Conservation (phyloP, 2,797 vertebrate species). For the Sebastiscus albofasciatus region DNA sequence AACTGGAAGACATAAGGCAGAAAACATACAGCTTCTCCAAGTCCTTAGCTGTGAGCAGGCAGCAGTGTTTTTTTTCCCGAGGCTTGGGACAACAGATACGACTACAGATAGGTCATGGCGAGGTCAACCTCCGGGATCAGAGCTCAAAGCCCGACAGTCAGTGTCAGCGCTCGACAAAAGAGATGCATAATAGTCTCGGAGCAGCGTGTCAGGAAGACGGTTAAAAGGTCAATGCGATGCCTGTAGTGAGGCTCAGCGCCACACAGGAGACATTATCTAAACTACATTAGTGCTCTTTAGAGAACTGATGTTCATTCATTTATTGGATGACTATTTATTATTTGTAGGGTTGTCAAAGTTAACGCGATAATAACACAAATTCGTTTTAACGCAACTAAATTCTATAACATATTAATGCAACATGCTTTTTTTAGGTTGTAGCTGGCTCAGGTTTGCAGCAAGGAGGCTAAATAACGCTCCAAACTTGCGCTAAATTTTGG, state of each 20-base stretch:
- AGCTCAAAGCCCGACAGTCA: slow-evolving; percentile 9
- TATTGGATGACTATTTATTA: neutral
- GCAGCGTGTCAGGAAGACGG: slow-evolving; percentile 24
- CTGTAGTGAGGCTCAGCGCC: slow-evolving; percentile 16
- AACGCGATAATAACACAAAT: no score
- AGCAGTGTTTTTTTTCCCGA: slow-evolving; percentile 8
- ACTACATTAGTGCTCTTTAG: neutral
- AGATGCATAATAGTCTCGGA: slow-evolving; percentile 9
- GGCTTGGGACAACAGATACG: neutral
- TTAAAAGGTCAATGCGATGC: slow-evolving; percentile 43
- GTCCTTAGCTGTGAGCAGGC: neutral
- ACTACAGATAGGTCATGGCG: slow-evolving; percentile 12
- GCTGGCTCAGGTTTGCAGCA: no score
- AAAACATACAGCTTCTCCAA: neutral
- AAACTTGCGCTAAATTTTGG: no score
- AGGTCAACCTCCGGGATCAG: slow-evolving; percentile 45
- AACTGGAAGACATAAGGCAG: neutral
- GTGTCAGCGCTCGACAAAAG: slow-evolving; percentile 1
- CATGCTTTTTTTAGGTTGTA: no score
- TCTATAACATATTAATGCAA: no score
- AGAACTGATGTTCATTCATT: neutral
- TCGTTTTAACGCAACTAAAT: no score
- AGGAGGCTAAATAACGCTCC: no score
- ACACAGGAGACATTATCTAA: neutral
- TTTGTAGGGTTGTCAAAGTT: no score